Base-by-base conservation (phyloP, 2,113 vertebrate species). In the Rhynchopsitta pachyrhyncha region DNA sequence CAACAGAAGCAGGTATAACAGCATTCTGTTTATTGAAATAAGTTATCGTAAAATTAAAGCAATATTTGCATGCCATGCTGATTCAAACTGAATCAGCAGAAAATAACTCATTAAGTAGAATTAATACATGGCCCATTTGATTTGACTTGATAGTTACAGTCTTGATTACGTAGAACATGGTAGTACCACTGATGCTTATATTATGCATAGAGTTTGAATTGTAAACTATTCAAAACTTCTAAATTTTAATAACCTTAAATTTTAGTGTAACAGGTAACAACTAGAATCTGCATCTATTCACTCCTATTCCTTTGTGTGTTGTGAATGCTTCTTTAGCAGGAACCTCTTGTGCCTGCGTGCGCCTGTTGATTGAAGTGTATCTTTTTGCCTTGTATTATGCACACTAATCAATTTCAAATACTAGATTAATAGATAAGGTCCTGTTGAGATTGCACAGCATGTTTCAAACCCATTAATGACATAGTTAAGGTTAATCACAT, bases 401-500 rank as follows among this genome's bases (percentile, higher is more conserved):
- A n/a, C 49, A 31, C 3, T 6, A 28, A 53, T 19, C 50, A 49
- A 2, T 15, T 44, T 53, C 73, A 63, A 62, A 63, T 24, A 15
- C 9, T 29, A 31, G 9, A 20, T 4, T 16, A 14, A 60, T 69
- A 47, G 75, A 81, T 57, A 49, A 52, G 28, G 22, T 11, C 7
- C 73, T 37, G 82, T 49, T 1, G 0, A 63, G 57, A 19, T 0
- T 50, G 60, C 85, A 46, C 75, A 60, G 47, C 52, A 64, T 8
- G 3, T 39, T 67, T 64, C 75, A 74, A 69, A 70, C 39, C 46
- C 77, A 7, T 63, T 91, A 77, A 84, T 62, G 89, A 84, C 74
- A 83, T 17, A 33, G 68, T 33, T 92, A 66, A 90, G 88, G 88
- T 77, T 92, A 91, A 96, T 88, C 86, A 66, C 85, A 62, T 75